Evolutionary conservation across 2,797 vertebrate genomes (phyloP), one percentile per base, ranked within the genome.

Genomic region (Cichlasoma orientale): DNA sequence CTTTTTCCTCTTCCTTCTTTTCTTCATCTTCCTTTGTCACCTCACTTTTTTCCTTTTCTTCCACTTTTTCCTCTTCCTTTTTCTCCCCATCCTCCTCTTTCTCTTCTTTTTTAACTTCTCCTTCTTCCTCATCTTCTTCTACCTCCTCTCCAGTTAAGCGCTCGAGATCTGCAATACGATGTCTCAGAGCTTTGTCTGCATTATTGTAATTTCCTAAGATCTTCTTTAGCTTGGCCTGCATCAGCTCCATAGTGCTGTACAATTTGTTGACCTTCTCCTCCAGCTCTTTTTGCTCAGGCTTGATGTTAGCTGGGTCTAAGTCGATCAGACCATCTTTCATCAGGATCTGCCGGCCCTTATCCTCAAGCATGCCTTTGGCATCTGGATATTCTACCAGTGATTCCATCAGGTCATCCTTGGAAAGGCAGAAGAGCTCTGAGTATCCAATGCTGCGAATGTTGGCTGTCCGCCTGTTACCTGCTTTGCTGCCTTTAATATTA

Each of bases 351-450:
- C 95, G 95, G 11, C 98, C 98, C 86, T 99, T 99, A 41, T 99
- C 98, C 88, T 99, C 98, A 38, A 99, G 92, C 96, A 99, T 96
- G 38, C 83, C 90, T 92, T 99, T 99, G 84, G 98, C 98, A 52
- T 99, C 98, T 0, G 98, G 98, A 81, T 99, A 99, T 83, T 99
- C 98, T 0, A 92, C 94, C 68, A 99, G 89, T 18, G 98, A 97
- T 89, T 99, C 98, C 98, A 99, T 98, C 75, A 99, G 95, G 86
- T 99, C 98, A 72, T 99, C 98, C 92, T 99, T 99, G 41, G 97
- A 98, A 71, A 99, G 93, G 66, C 97, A 99, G 90, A 99, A 99
- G 71, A 99, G 96, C 77, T 99, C 98, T 0, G 98, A 99, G 88
- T 99, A 99, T 7, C 98, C 98, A 21, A 99, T 97, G 84, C 98